Evolutionary conservation across 2,888 invertebrate genomes (phyloP), one percentile per base, ranked within the genome.

Genomic region (Melanargia galathea): DNA sequence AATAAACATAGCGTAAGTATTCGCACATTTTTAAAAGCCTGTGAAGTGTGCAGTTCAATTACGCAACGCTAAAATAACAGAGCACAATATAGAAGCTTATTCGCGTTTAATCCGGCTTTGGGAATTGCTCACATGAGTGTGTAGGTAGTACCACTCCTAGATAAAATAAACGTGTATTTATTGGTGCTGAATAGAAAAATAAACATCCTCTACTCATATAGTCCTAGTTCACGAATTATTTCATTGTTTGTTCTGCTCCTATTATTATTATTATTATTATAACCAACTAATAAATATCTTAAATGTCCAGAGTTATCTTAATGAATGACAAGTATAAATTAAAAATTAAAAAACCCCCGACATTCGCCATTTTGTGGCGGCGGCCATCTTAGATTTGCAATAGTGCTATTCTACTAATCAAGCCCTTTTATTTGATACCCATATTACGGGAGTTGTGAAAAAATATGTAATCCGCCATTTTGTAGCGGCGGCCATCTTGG

Each of bases 161-260:
- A 40, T 20, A 55, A 55, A 55, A 55, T 40, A 16, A 40, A 43
- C 40, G 26, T 43, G 55, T 55, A 55, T 43, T 55, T 55, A 38
- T 55, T 55, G 40, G 10, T 16, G 24, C 24, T 43, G 26, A 26
- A 52, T 35, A 52, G 35, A 52, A 55, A 55, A 55, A 55, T 18
- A 55, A 55, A 55, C 55, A 26, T 26, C 5, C 16, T 16, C 4
- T 7, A 43, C n/a, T n/a, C n/a, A n/a, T n/a, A n/a, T n/a, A n/a
- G n/a, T n/a, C n/a, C n/a, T 26, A 43, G 26, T 55, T 26, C 43
- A 11, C 13, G 26, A 55, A 55, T 16, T 40, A 40, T 55, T 43
- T 43, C 16, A n/a, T n/a, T 24, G 54, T 40, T 40, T n/a, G 38
- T 13, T 49, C 61, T 45, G 40, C 52, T 33, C 35, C 2, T 22